A percentile compares a stretch with the other conserved stretches of the same genome.
Evolutionary conservation across 2,797 vertebrate species (phyloP).

Genomic region (Tenualosa thibaudeaui): DNA sequence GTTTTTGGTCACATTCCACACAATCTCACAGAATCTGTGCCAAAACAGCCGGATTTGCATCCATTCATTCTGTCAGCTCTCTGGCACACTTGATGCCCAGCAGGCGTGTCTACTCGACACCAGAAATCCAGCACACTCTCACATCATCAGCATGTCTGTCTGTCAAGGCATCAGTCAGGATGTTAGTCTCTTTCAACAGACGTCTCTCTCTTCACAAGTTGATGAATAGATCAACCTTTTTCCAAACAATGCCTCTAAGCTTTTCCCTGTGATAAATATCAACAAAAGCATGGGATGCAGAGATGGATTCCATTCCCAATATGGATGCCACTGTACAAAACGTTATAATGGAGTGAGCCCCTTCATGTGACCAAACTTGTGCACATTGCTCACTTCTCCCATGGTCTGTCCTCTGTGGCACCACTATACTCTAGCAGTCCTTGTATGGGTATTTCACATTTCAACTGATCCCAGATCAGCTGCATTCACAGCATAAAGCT

Average conservation of each 20-base stretch:
- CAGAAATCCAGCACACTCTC: neutral
- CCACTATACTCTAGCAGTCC: slow-evolving; percentile 27
- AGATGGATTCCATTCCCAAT: neutral
- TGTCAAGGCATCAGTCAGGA: neutral
- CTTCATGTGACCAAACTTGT: neutral
- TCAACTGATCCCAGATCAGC: neutral
- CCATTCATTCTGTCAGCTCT: neutral
- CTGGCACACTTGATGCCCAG: neutral
- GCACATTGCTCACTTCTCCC: neutral
- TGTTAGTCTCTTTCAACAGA: neutral
- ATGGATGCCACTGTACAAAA: neutral
- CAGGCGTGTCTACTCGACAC: neutral
- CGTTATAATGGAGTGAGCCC: neutral
- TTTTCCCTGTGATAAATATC: neutral
- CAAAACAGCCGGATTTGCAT: neutral
- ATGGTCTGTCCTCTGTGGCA: neutral
- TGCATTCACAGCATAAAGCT: neutral
- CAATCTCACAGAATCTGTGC: neutral
- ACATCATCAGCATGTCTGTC: neutral
- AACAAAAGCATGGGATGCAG: neutral
- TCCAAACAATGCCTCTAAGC: neutral
- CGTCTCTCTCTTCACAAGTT: neutral
- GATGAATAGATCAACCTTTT: neutral
- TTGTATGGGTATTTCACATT: neutral
- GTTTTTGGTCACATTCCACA: neutral